Conservation (phyloP, 2,888 invertebrate genomes). For the Clanis bilineata region DNA sequence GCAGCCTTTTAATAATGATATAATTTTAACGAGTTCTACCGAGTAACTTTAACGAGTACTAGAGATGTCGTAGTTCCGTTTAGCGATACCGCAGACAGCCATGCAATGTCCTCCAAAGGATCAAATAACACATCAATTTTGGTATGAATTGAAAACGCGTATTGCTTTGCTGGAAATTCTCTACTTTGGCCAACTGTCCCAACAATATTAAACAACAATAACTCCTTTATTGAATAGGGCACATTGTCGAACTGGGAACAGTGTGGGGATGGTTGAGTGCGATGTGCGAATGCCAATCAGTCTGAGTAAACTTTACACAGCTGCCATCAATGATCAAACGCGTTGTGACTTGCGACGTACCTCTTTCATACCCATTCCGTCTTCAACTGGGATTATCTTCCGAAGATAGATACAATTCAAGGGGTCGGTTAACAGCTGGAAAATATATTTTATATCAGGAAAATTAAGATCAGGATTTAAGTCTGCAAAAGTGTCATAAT, state of each 20-base stretch:
- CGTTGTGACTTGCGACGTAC: background rate
- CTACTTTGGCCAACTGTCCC: background rate
- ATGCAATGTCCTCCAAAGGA: no score
- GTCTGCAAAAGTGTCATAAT: no score
- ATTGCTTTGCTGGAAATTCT: background rate
- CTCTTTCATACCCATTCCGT: background rate
- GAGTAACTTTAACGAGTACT: no score
- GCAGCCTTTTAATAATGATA: no score
- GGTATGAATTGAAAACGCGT: no score
- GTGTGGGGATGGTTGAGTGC: background rate
- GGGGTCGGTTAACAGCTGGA: background rate
- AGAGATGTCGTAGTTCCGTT: no score
- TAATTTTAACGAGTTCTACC: no score
- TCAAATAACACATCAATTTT: no score
- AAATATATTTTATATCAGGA: background rate
- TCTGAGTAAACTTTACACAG: constrained; percentile 10
- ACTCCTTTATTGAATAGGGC: background rate
- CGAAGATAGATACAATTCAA: background rate
- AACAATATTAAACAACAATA: background rate
- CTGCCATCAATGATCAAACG: background rate
- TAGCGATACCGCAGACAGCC: no score
- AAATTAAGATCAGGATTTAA: no score
- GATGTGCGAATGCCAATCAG: constrained; percentile 7
- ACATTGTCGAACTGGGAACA: background rate
- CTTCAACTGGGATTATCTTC: background rate